Evolutionary conservation across 2,113 vertebrate genomes (phyloP).

Genomic region (Aramus guarauna): DNA sequence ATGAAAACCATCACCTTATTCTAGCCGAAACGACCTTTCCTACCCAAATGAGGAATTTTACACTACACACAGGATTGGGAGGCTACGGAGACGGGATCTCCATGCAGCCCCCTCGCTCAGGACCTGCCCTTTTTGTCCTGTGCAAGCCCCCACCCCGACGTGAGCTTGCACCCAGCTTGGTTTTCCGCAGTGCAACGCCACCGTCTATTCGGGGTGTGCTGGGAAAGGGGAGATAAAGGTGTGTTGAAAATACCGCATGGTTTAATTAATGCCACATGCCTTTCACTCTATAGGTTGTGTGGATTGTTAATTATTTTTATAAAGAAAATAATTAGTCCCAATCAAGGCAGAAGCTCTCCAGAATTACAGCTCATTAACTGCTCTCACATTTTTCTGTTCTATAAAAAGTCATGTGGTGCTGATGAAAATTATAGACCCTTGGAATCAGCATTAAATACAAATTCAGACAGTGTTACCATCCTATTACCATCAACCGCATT

Average conservation of each 20-base stretch:
- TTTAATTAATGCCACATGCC: constrained; percentile 57
- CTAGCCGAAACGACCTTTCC: not conserved
- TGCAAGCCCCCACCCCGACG: accelerated
- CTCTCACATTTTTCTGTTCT: constrained; percentile 58
- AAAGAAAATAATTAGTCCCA: constrained; percentile 77
- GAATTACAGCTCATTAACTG: constrained; percentile 72
- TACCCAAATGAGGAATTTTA: not conserved
- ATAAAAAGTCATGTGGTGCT: constrained; percentile 60
- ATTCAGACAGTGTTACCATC: constrained; percentile 32
- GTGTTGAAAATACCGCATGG: not conserved
- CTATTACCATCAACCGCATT: constrained; percentile 26
- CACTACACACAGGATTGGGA: accelerated
- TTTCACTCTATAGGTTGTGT: constrained; percentile 24
- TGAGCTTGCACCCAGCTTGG: not conserved
- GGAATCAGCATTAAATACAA: constrained; percentile 55
- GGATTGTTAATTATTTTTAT: constrained; percentile 73
- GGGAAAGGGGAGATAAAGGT: constrained; percentile 4
- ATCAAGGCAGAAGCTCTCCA: constrained; percentile 72
- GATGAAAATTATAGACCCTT: constrained; percentile 69
- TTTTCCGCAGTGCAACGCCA: not conserved
- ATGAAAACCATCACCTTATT: not conserved
- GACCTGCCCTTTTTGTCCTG: not conserved
- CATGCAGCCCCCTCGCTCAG: not conserved
- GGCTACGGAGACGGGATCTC: not conserved
- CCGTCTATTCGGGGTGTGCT: not conserved